These are phyloP conservation scores for Rapana venosa DNA, from an alignment of 2,888 invertebrate genomes.

Conservation along the genomic window DNA sequence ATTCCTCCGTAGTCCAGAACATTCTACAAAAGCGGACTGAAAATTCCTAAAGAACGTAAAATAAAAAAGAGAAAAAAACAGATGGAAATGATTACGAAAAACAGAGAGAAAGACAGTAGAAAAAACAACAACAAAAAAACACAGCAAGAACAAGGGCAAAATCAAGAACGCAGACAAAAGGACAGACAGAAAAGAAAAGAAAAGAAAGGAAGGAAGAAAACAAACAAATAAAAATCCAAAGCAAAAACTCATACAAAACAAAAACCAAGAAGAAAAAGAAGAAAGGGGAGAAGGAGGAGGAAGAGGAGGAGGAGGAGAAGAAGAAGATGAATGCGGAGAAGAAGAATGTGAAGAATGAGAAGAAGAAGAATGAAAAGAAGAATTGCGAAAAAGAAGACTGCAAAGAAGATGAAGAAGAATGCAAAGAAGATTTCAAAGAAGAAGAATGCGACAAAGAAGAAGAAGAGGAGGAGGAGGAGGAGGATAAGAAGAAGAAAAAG, in stretches of 20 bases:
- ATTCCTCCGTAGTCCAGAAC: not conserved
- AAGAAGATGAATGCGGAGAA: not conserved
- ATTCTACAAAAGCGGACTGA: not conserved
- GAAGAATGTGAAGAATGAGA: not conserved
- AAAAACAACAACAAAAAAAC: not conserved
- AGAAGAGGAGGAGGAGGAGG: too few species aligned
- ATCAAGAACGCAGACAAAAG: too few species aligned
- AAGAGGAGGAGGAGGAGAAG: not conserved
- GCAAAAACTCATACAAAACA: not conserved
- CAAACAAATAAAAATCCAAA: not conserved
- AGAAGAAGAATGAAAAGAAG: not conserved
- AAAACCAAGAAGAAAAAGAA: not conserved
- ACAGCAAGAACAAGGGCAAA: not conserved
- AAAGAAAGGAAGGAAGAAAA: not conserved
- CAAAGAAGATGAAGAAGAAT: not conserved
- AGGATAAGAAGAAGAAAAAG: too few species aligned
- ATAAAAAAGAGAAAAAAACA: not conserved
- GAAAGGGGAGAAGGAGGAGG: not conserved
- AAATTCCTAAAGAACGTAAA: not conserved
- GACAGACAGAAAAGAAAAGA: too few species aligned
- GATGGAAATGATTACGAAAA: not conserved
- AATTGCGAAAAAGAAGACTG: not conserved
- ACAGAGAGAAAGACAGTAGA: too few species aligned
- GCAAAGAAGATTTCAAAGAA: too few species aligned
- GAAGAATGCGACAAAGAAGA: too few species aligned